These are phyloP conservation scores for Tuberolachnus salignus DNA, from an alignment of 2,888 invertebrate genomes.

Conservation along the genomic window DNA sequence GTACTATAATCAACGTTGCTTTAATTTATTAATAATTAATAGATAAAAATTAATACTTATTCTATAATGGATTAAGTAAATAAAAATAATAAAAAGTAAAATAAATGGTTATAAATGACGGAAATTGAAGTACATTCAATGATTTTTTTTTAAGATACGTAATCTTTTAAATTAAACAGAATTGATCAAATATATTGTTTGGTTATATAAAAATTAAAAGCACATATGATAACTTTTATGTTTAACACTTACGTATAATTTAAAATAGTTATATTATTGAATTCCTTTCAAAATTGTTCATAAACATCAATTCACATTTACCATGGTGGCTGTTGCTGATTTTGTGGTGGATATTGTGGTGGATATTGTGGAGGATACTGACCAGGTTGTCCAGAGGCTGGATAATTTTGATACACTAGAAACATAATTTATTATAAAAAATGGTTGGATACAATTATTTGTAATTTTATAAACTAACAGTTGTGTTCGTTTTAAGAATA, in stretches of 20 bases:
- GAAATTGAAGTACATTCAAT: neutral
- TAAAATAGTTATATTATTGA: neutral
- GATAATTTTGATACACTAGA: conserved; percentile 58
- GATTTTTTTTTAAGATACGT: conserved; percentile 1
- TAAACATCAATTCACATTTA: conserved; percentile 6
- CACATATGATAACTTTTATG: conserved; percentile 1
- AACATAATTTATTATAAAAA: conserved; percentile 26
- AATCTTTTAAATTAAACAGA: neutral
- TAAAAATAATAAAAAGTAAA: conserved; percentile 14
- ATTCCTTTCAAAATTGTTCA: neutral
- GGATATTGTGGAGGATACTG: conserved; percentile 58
- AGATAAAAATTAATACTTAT: neutral
- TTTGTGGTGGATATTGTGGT: conserved; percentile 56
- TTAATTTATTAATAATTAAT: too few relatives aligned
- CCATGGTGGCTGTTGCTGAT: conserved; percentile 55
- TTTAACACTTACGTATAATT: conserved; percentile 7
- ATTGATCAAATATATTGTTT: conserved; percentile 8
- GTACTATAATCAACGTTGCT: too few relatives aligned
- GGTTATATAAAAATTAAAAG: conserved; percentile 19
- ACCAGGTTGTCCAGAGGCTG: conserved; percentile 50
- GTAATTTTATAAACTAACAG: neutral
- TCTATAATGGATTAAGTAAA: neutral
- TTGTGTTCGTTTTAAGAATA: neutral
- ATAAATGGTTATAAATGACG: neutral
- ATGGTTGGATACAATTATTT: conserved; percentile 6